These are phyloP conservation scores for Polia nebulosa DNA, from an alignment of 2,888 invertebrate genomes.

Conservation along the genomic window DNA sequence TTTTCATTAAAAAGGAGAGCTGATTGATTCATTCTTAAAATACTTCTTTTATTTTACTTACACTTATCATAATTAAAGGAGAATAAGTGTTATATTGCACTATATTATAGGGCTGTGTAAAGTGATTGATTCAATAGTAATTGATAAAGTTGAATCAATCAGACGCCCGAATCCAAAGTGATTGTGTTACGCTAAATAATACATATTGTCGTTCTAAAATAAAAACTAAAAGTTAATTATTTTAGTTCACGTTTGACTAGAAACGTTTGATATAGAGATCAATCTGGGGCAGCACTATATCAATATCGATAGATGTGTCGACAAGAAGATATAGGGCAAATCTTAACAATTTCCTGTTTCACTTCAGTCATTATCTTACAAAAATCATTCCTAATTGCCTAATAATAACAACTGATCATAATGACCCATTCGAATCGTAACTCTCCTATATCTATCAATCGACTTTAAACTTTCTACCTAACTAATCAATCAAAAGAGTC, in stretches of 20 bases:
- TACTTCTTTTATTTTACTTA: slow-evolving; percentile 20
- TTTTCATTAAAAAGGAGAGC: slow-evolving; percentile 19
- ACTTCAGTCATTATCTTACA: slow-evolving; percentile 50
- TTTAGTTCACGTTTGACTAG: slow-evolving; percentile 86
- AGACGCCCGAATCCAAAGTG: slow-evolving; percentile 67
- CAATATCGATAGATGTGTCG: slow-evolving; percentile 50
- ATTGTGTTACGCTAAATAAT: slow-evolving; percentile 68
- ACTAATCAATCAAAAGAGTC: slow-evolving; percentile 42
- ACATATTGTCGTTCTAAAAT: slow-evolving; percentile 73
- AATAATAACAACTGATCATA: slow-evolving; percentile 36
- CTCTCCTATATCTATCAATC: slow-evolving; percentile 29
- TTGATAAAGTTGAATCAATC: slow-evolving; percentile 54
- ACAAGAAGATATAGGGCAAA: slow-evolving; percentile 27
- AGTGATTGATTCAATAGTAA: slow-evolving; percentile 48
- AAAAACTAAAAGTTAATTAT: slow-evolving; percentile 78
- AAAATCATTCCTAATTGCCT: slow-evolving; percentile 52
- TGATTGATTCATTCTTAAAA: slow-evolving; percentile 28
- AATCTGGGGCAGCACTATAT: slow-evolving; percentile 65
- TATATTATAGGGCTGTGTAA: slow-evolving; percentile 19
- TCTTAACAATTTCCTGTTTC: slow-evolving; percentile 48
- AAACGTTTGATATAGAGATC: slow-evolving; percentile 87
- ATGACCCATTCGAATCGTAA: slow-evolving; percentile 11
- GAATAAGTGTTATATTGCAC: slow-evolving; percentile 54
- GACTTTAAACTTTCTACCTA: slow-evolving; percentile 39
- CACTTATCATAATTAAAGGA: slow-evolving; percentile 4